Evolutionary conservation across 2,888 invertebrate genomes (phyloP), one percentile per base, ranked within the genome.

Genomic region (Drosophila paramelanica): DNA sequence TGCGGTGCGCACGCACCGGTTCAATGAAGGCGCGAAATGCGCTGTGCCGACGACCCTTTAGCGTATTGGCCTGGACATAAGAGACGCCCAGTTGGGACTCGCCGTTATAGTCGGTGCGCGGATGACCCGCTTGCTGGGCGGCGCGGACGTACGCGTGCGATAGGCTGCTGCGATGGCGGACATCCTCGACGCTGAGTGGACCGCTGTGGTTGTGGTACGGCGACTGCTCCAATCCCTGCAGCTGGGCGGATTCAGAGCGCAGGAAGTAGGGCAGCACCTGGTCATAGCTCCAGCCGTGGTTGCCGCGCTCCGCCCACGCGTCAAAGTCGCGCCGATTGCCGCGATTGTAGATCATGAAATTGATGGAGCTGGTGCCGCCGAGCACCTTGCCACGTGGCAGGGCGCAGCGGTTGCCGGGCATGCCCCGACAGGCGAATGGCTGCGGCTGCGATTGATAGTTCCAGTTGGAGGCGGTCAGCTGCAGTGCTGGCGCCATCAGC

Each of bases 281-380:
- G 0, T 93, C 84, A 81, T 94, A 95, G 1, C 95, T 94, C 97
- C 97, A 97, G 45, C 96, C 96, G 5, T 93, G 92, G 86, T 96
- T 96, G 2, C 96, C 96, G 14, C 93, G 93, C 0, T 92, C 93
- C 0, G 94, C 95, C 94, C 97, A 91, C 81, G 93, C 92, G 84
- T 97, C 95, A 92, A 96, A 97, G 87, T 97, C 96, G 7, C 93
- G 92, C 1, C 94, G 94, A 78, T 96, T 94, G 7, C 97, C 97
- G 56, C 97, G 93, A 8, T 96, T 95, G 91, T 96, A 96, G 69
- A 96, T 94, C 95, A 95, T 95, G 79, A 93, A 94, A 87, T 95
- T 95, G 39, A 95, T 93, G 46, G 94, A 93, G 64, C 94, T 94
- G 1, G 93, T 93, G 3, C 95, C 95, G 0, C 95, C 95, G 0